Evolutionary conservation across 92 coral and sea anemone species (phyloP), one percentile per base, ranked within the genome.

Genomic region (Chrysogorgia sp.): DNA sequence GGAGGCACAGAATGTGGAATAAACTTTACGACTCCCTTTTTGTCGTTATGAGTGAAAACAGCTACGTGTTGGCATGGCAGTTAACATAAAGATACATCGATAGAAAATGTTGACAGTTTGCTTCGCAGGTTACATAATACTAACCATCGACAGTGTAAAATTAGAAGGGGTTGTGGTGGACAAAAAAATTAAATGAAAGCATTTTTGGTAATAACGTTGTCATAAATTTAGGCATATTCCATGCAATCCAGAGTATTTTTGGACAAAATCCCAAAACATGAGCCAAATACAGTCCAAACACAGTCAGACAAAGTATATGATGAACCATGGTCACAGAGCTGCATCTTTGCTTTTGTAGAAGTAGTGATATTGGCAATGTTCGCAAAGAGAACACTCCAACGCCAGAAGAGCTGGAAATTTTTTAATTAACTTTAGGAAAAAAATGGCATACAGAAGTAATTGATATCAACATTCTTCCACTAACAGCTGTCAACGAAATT

Each of bases 61-160:
- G n/a, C n/a, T n/a, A 82, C 35, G 69, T 87, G 43, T 60, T 87
- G 31, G 85, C 81, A 58, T 84, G 91, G 85, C 88, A 84, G 43
- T 72, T 87, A 14, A 79, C 91, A 32, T n/a, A 87, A 69, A 78
- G 88, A 88, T 0, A 87, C 91, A 7, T 75, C 84, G 25, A 37
- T 87, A 33, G 85, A 82, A 29, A 84, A 75, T 13, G 83, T 87
- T 17, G 40, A 78, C 68, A 34, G 41, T 2, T 79, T 84, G 40
- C 77, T 83, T n/a, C 14, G 41, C n/a, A 80, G 84, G 34, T 64
- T 87, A 40, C 34, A 87, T 15, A 34, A 69, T 24, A 23, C 72
- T 63, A 26, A 56, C 45, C 29, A 53, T 14, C 31, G 63, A 71
- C 20, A 75, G 71, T 7, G 41, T 10, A 24, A 14, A 67, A 55